Evolutionary conservation across 2,113 vertebrate genomes (phyloP).

Genomic region (Brienomyrus brachyistius): DNA sequence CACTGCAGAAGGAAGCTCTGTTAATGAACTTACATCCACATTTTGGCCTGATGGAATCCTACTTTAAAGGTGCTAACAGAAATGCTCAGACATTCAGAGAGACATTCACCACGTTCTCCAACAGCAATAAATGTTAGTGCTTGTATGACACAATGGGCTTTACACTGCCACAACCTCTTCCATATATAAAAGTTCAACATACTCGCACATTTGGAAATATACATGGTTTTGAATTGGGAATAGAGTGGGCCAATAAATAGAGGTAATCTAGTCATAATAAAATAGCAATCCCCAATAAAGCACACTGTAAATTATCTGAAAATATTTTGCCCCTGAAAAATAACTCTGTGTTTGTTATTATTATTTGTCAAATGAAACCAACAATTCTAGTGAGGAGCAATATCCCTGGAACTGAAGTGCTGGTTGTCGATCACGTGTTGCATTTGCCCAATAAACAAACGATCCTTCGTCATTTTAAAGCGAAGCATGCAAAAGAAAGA

Average conservation of each 20-base stretch:
- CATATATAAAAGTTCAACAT: not conserved
- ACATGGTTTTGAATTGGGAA: not conserved
- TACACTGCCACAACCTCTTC: not conserved
- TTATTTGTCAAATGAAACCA: not conserved
- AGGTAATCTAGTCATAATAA: not conserved
- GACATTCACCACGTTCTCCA: not conserved
- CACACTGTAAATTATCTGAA: not conserved
- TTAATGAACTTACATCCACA: not conserved
- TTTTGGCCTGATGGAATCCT: not conserved
- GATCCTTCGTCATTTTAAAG: not conserved
- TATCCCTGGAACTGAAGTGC: not conserved
- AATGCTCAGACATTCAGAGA: not conserved
- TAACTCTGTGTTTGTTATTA: not conserved
- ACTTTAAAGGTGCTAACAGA: not conserved
- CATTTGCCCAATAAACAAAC: not conserved
- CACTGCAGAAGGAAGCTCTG: not conserved
- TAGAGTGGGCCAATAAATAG: not conserved
- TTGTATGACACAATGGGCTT: not conserved
- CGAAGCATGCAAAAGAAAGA: not conserved
- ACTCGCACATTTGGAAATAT: not conserved
- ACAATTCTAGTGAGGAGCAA: not conserved
- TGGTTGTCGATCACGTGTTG: not conserved
- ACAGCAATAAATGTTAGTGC: not conserved
- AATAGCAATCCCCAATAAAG: not conserved
- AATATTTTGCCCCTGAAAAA: not conserved